Base-by-base conservation (phyloP, 2,888 invertebrate genomes). In the Nymphalis polychloros region DNA sequence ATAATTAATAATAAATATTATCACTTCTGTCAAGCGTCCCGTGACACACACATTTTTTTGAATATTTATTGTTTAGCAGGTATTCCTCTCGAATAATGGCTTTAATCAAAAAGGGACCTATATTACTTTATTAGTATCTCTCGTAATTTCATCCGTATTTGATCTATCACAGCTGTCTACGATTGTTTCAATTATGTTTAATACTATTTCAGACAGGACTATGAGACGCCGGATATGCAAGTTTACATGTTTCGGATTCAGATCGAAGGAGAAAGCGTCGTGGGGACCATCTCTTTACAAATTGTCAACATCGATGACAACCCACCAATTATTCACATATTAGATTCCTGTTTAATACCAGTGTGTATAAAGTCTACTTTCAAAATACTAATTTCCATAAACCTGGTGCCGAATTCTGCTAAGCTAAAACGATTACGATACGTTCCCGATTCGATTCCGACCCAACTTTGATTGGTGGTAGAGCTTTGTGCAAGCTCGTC, bases 231-330 rank as follows among this genome's bases (percentile, higher is more conserved):
- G 0, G 79, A 77, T 5, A 93, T 93, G 88, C 83, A 80, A 70
- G 69, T 70, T 16, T 94, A 94, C 78, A 76, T 82, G 71, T 92
- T 94, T 75, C 77, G 81, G 16, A 77, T 93, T 8, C 75, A 76
- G 4, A 80, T 81, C 20, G 72, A 78, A 0, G 83, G 79, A 1
- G 76, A 86, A 70, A 0, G 70, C 7, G 72, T 81, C n/a, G 74
- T 69, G n/a, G 85, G 74, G n/a, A 68, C 60, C n/a, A 88, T 94
- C 55, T 79, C 85, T 3, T 84, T 94, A 16, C 71, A 77, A 6
- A 87, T 93, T 20, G 83, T 86, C 8, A 93, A 94, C 75, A 93
- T 93, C 61, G 94, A 94, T 70, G 94, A 94, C 80, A 93, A 93
- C 72, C 81, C 86, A 2, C 93, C 94, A 5, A 84, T 93, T 53